Evolutionary conservation across 2,888 invertebrate species (phyloP), one percentile per base, ranked within the genome.

Genomic region (Melanostoma scalare): DNA sequence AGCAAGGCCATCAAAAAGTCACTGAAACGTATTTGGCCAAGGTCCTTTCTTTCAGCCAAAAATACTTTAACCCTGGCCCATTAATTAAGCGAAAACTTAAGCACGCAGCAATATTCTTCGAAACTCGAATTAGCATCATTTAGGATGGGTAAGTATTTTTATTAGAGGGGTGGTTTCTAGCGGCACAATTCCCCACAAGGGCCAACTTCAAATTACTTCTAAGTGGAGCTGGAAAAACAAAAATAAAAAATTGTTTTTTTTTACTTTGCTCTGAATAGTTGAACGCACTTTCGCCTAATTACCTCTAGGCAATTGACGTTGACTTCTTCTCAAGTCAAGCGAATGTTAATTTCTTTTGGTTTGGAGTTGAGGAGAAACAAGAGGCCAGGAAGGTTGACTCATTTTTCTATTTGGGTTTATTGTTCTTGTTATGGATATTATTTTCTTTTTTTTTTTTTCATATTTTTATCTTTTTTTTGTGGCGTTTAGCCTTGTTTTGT

Each of bases 281-380:
- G 65, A 78, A 67, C 68, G 74, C 68, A 63, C 61, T 58, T 58
- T 36, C 58, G 44, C 31, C 55, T 63, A 55, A 63, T 68, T 69
- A 73, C 53, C 78, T 50, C 40, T 38, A 61, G 78, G 73, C 78
- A 69, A 74, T 78, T 78, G 73, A 55, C 58, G 82, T 60, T 69
- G 78, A 78, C 58, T 69, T 78, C 52, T 36, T 38, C 30, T 65
- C 69, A 73, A 74, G 68, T 78, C 68, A 52, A 53, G 69, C 73
- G 78, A 77, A 69, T 78, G 82, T 69, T 77, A 77, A 82, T 82
- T 82, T 73, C 68, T 75, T 77, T 77, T 56, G 77, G 30, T 46
- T 20, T 61, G 50, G 33, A 61, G 46, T 36, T 53, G 36, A 50
- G 42, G 30, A 46, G 10, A n/a, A 35, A 60, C 60, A 56, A 46